Base-by-base conservation (phyloP, 2,113 vertebrate genomes). In the Megaptera novaeangliae region DNA sequence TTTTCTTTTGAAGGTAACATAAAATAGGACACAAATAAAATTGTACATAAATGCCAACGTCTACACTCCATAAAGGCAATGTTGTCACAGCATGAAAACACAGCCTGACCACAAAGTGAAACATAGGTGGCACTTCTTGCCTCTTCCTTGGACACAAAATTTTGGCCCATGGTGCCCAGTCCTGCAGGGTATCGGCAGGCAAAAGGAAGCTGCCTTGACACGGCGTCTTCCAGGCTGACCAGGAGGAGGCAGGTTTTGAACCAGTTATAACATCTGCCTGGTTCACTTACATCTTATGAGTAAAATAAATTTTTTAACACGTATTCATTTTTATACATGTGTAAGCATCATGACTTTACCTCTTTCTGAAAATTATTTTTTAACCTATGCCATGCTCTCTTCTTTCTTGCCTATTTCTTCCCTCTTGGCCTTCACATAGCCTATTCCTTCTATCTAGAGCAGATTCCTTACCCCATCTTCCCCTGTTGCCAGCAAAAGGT, bases 21-120 rank as follows among this genome's bases (percentile, higher is more conserved):
- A 98, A 98, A 98, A 99, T 98, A 99, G 99, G 98, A 99, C 98
- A 99, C 99, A 99, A 99, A 99, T 98, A 98, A 98, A 99, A 99
- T 98, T 98, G 99, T 99, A 98, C 98, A 99, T 99, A 98, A 99
- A 99, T 98, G 98, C 97, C 78, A 98, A 98, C 97, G 98, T 99
- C 98, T 99, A 99, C 98, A 99, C 99, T 99, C 99, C 99, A 98
- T 78, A 59, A 98, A 98, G 98, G 97, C 96, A 99, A 98, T 97
- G 98, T 96, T 91, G 97, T 94, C 94, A 93, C 96, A 99, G 99
- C 99, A 99, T 99, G 6, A 97, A 98, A 98, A 99, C 97, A 95
- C 98, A 97, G 98, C 98, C 99, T 99, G 99, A 98, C 98, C 99
- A 99, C 98, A 98, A 98, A 97, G 98, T 98, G 98, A 98, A 98